Evolutionary conservation across 2,113 vertebrate species (phyloP), one percentile per base, ranked within the genome.

Genomic region (Anoura caudifer): DNA sequence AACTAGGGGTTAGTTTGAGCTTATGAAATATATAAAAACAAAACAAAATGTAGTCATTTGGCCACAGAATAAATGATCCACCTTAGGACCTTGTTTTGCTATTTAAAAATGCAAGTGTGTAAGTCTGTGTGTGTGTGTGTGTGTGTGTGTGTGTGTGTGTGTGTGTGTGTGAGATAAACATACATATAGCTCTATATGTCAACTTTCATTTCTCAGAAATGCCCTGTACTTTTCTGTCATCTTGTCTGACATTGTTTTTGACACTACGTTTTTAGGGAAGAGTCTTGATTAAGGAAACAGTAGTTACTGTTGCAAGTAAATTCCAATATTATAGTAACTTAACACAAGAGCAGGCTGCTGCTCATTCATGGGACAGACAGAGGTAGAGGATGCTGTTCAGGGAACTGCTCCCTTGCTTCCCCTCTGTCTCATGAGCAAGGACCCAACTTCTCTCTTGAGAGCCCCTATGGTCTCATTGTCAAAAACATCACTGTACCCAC

Each of bases 11-110:
- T 59, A n/a, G 19, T 80, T 50, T 72, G 31, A 91, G 13, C 85
- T 63, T 8, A 43, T 43, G 31, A 73, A 77, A 72, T 38, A 33
- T 50, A 69, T 75, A 12, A 41, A 52, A 54, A 73, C 17, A 20
- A 77, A 52, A 47, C 14, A 82, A 54, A 38, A 47, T 28, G 59
- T 33, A 81, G n/a, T 90, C 36, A 54, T 13, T 70, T 95, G 82
- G 65, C 61, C 75, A 56, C 14, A 86, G 82, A 92, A 63, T 56
- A 45, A 67, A 50, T 54, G 33, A 19, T 33, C 13, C 19, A 85
- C 43, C 45, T 12, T 15, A 61, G 28, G 20, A 83, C 54, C 6
- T 2, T 54, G 22, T 52, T 65, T 69, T 72, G 28, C 41, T 33
- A 43, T 90, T 24, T 90, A 59, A 77, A 79, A 73, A 24, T 4